Conservation (phyloP, 2,888 invertebrate genomes). For the Ophonus ardosiacus region DNA sequence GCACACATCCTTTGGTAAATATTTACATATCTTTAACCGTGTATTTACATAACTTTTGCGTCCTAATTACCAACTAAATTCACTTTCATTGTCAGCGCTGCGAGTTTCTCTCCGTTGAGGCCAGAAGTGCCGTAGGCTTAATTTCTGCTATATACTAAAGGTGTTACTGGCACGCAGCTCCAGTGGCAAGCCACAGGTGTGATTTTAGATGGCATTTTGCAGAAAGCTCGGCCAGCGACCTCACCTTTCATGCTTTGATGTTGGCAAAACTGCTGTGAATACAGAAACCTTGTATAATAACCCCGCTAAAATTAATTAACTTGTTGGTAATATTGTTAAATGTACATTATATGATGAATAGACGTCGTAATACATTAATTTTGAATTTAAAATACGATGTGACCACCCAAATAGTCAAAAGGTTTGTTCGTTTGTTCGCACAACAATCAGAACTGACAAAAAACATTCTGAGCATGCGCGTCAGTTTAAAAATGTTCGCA, state of each 20-base stretch:
- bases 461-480: no score
- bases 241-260: conserved; percentile 5
- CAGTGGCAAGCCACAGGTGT: conserved; percentile 16
- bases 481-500: no score
- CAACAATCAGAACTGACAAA: no score
- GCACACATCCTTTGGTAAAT: no score
- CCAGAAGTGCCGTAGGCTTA: not conserved
- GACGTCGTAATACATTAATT: no score
- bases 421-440: no score
- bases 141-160: not conserved
- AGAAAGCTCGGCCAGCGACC: not conserved
- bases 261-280: conserved; percentile 14
- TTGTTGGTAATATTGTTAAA: not conserved
- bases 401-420: no score
- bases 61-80: no score
- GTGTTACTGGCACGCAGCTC: not conserved
- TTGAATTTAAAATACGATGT: no score
- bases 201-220: not conserved
- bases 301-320: not conserved
- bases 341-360: not conserved
- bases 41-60: no score
- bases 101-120: not conserved
- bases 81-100: no score
- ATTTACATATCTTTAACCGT: no score
- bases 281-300: not conserved